phyloP scores from a whole-genome alignment of 92 coral and sea anemone species.

The Paragorgia papillata region DNA sequence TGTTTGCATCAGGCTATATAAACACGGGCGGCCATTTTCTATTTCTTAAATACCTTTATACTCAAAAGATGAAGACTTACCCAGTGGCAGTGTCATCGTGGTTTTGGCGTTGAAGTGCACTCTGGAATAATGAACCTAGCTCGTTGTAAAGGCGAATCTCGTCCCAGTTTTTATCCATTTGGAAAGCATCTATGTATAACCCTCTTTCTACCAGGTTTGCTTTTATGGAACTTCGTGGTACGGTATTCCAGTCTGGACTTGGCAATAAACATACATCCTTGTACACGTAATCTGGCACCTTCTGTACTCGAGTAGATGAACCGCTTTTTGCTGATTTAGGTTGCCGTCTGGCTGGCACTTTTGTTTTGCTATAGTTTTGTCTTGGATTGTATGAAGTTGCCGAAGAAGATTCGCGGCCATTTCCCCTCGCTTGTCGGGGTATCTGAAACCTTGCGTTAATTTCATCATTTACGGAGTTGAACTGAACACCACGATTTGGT shows the following conservation, averaged over 20 bases:
- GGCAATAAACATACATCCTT: conserved; percentile 19
- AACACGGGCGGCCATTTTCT: background rate
- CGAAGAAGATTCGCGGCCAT: background rate
- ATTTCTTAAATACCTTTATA: background rate
- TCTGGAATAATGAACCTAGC: background rate
- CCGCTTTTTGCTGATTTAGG: background rate
- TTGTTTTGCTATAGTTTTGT: background rate
- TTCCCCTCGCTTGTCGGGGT: background rate
- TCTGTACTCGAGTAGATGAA: background rate
- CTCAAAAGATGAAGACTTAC: background rate
- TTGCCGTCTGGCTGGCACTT: background rate
- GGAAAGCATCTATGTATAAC: conserved; percentile 6
- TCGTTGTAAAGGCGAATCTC: background rate
- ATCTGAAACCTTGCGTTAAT: background rate
- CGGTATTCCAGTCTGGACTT: background rate
- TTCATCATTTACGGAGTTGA: background rate
- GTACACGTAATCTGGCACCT: background rate
- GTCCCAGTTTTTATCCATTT: conserved; percentile 19
- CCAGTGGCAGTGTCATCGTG: background rate
- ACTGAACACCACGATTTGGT: background rate
- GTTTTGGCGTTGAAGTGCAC: background rate
- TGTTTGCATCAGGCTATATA: background rate
- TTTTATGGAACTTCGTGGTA: background rate
- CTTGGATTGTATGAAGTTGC: background rate
- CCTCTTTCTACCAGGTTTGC: conserved; percentile 9